Evolutionary conservation across 2,797 vertebrate genomes (phyloP).

Genomic region (Protonibea diacanthus): DNA sequence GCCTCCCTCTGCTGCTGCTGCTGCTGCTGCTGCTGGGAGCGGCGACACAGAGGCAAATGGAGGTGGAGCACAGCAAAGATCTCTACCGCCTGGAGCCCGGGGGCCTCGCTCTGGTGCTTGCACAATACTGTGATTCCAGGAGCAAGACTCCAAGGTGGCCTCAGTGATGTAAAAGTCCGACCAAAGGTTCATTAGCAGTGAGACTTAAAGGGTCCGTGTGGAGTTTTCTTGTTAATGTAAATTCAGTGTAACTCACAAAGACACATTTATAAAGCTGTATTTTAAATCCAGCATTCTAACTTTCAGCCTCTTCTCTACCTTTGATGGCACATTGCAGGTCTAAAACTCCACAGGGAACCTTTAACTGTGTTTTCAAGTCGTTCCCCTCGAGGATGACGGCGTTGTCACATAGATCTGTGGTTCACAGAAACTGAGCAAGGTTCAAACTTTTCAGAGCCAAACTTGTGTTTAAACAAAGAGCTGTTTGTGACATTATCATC

Average conservation of each 20-base stretch:
- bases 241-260: neutral
- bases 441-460: too few species aligned
- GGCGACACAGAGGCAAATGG: constrained; percentile 71
- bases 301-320: neutral
- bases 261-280: neutral
- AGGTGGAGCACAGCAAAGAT: constrained; percentile 26
- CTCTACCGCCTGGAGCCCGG: constrained; percentile 52
- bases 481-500: too few species aligned
- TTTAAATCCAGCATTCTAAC: neutral
- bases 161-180: neutral
- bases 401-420: neutral
- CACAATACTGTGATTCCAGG: constrained; percentile 83
- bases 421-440: neutral
- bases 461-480: too few species aligned
- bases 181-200: constrained; percentile 10
- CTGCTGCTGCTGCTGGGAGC: constrained; percentile 25
- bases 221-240: neutral
- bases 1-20: constrained; percentile 20
- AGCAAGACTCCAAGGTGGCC: neutral
- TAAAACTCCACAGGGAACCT: constrained; percentile 18
- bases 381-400: neutral
- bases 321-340: neutral
- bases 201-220: neutral
- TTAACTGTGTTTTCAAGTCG: neutral
- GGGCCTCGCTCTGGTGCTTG: constrained; percentile 87